phyloP scores from a whole-genome alignment of 2,797 vertebrate species.

The Botia kubotai region DNA sequence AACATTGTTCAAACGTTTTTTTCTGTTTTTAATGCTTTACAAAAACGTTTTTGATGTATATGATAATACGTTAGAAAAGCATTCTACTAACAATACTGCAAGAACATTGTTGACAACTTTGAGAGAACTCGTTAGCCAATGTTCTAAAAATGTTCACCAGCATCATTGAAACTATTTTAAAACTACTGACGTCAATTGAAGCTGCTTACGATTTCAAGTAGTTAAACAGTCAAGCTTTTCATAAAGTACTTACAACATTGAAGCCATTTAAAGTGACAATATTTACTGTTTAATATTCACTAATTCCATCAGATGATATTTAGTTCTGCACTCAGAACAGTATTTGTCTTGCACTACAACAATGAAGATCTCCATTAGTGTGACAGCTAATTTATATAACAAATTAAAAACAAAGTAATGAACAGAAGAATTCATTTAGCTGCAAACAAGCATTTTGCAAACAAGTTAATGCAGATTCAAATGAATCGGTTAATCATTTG shows the following conservation, averaged over 20 bases:
- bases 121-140: too few species aligned
- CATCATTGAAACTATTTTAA: too few species aligned
- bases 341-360: background rate
- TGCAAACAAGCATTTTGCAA: constrained; percentile 8
- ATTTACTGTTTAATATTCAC: constrained; percentile 9
- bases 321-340: background rate
- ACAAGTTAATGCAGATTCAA: too few species aligned
- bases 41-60: too few species aligned
- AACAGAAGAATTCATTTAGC: background rate
- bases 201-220: background rate
- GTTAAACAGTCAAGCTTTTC: background rate
- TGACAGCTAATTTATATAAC: constrained; percentile 25
- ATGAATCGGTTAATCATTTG: too few species aligned
- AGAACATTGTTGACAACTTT: too few species aligned
- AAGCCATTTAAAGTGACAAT: background rate
- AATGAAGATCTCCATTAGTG: constrained; percentile 6
- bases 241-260: background rate
- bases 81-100: too few species aligned
- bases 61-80: too few species aligned
- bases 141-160: too few species aligned
- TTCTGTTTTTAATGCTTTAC: too few species aligned
- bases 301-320: background rate
- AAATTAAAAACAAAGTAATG: background rate
- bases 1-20: too few species aligned
- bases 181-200: too few species aligned